Percentiles rank a stretch among this genome's conserved stretches.
Conservation (phyloP, 2,888 invertebrate species). For the Neoaliturus tenellus region DNA sequence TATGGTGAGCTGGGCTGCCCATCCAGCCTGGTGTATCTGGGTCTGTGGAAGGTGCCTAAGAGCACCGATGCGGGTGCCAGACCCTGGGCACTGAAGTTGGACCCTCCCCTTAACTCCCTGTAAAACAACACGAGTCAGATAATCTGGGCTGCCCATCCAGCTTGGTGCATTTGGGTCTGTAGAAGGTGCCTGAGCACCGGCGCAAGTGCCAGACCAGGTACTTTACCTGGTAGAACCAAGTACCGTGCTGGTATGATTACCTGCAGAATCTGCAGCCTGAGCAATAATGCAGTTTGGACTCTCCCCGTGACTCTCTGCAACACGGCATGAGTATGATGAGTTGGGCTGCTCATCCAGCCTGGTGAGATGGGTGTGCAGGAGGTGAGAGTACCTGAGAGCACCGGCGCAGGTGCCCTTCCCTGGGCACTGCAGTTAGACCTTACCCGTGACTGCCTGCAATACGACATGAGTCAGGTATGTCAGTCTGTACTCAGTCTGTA, state of each 20-base stretch:
- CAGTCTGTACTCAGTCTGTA: too few species aligned
- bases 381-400: slow-evolving; percentile 71
- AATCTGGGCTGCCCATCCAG: slow-evolving; percentile 81
- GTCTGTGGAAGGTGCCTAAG: slow-evolving; percentile 76
- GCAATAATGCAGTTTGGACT: too few species aligned
- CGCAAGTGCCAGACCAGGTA: slow-evolving; percentile 70
- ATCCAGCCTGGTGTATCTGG: slow-evolving; percentile 74
- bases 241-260: too few species aligned
- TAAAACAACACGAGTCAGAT: neutral
- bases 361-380: slow-evolving; percentile 77
- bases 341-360: slow-evolving; percentile 69
- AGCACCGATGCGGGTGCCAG: slow-evolving; percentile 70
- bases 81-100: slow-evolving; percentile 67
- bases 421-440: slow-evolving; percentile 67
- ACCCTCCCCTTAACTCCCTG: slow-evolving; percentile 67
- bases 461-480: neutral
- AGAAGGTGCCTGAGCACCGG: slow-evolving; percentile 73
- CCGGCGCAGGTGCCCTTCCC: slow-evolving; percentile 70
- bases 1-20: slow-evolving; percentile 86
- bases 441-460: slow-evolving; percentile 65
- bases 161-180: slow-evolving; percentile 77
- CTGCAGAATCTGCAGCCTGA: too few species aligned
- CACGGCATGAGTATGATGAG: slow-evolving; percentile 77
- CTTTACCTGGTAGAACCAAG: too few species aligned
- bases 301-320: too few species aligned